A percentile compares a stretch with the other conserved stretches of the same genome.
phyloP scores from a whole-genome alignment of 37 sponge, comb jelly and placozoan species.

The Diacarnus erythraeanus region DNA sequence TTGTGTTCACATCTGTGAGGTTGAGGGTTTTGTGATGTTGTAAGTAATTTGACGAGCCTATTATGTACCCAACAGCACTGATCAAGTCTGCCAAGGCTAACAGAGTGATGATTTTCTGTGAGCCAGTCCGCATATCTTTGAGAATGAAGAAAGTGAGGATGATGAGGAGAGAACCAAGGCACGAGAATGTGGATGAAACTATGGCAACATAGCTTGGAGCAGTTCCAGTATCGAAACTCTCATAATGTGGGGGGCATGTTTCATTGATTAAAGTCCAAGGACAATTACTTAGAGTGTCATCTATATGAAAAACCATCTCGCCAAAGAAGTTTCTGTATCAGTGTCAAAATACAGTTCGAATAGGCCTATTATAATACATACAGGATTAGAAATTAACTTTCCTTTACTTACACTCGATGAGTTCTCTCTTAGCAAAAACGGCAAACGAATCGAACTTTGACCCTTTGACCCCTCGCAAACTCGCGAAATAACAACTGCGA shows the following conservation, averaged over 20 bases:
- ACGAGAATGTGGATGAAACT: constrained; percentile 45
- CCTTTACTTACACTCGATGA: no score
- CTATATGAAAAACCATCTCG: background rate
- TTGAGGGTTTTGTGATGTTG: constrained; percentile 21
- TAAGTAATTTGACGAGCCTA: constrained; percentile 29
- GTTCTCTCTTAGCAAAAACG: background rate
- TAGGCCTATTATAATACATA: background rate
- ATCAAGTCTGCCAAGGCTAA: constrained; percentile 62
- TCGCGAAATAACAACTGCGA: no score
- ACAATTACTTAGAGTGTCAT: background rate
- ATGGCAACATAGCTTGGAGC: constrained; percentile 43
- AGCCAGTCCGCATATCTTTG: constrained; percentile 48
- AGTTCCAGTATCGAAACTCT: constrained; percentile 19
- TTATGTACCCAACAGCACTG: constrained; percentile 63
- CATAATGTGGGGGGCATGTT: background rate
- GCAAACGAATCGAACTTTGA: background rate
- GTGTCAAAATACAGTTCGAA: background rate
- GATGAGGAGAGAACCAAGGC: constrained; percentile 49
- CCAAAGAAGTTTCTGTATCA: background rate
- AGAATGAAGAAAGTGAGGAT: constrained; percentile 30
- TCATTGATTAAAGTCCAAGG: background rate
- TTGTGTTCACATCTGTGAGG: background rate
- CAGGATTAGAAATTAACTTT: background rate
- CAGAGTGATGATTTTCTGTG: constrained; percentile 48
- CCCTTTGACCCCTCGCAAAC: background rate